phyloP scores from a whole-genome alignment of 2,797 vertebrate genomes.

The Pteronotus mesoamericanus region DNA sequence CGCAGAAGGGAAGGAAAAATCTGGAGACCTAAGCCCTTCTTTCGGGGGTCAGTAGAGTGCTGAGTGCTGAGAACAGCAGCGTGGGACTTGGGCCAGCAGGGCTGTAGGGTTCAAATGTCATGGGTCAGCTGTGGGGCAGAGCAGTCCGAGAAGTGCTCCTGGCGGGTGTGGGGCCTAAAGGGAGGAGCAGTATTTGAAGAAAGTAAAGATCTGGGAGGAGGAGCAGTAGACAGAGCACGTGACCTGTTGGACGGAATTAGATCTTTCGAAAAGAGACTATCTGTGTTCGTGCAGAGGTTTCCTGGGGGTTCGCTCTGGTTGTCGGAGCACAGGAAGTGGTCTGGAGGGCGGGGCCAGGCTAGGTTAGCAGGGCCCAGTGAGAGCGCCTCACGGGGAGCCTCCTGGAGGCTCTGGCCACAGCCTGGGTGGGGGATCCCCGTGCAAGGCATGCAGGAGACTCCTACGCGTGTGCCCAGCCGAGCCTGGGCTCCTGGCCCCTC shows the following conservation, averaged over 20 bases:
- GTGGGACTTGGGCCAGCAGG: background rate
- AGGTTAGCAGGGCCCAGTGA: background rate
- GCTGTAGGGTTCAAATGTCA: background rate
- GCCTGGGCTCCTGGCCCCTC: background rate
- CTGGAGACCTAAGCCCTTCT: background rate
- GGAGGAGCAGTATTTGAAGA: background rate
- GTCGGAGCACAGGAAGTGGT: background rate
- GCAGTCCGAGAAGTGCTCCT: background rate
- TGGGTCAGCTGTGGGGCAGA: background rate
- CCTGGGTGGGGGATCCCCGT: background rate
- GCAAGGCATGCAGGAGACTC: fast-evolving
- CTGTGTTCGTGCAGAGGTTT: fast-evolving
- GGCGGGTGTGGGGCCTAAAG: background rate
- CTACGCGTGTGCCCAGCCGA: fast-evolving
- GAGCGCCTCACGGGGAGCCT: background rate
- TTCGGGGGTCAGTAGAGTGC: background rate
- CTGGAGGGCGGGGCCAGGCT: too few species aligned
- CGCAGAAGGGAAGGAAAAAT: too few species aligned
- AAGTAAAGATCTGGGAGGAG: background rate
- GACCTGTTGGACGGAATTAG: background rate
- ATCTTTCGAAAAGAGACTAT: background rate
- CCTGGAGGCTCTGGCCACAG: fast-evolving
- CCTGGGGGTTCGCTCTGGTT: background rate
- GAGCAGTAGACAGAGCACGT: background rate
- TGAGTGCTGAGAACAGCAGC: background rate